Base-by-base conservation (phyloP, 2,888 invertebrate species). In the Stenodema calcarata region DNA sequence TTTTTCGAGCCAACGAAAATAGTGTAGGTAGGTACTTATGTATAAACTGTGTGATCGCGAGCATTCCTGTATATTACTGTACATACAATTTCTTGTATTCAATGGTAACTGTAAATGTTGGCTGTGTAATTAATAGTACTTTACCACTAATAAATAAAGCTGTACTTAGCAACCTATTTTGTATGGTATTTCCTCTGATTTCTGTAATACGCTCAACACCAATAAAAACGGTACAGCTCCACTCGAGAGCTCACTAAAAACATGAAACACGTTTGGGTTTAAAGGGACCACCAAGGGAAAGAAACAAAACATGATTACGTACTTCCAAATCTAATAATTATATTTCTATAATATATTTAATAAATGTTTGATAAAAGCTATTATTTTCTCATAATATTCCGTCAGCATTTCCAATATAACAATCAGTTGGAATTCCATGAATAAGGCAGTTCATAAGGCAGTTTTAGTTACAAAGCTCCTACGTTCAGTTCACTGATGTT, bases 391-490 rank as follows among this genome's bases (percentile, higher is more conserved):
- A 62, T 62, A 62, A 62, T 62, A 11, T 27, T 62, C 23, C 23
- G 62, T 23, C 23, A 23, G 62, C 27, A 62, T 23, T 62, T 4
- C 12, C 23, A 62, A 7, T 62, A 62, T 23, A 62, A 62, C 62
- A 62, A 62, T 62, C 23, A 23, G 18, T 62, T 62, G n/a, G 18
- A 62, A 62, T 62, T 62, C 18, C 62, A 27, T 23, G 30, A 54
- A 80, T 28, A 80, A 80, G 80, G 80, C 79, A 79, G 79, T 79
- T n/a, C 27, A 18, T 79, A 47, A 47, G 79, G 79, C 80, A 80
- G 80, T 80, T 80, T 54, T 80, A 54, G 80, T 80, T 80, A 80
- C 80, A 80, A 80, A 80, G 80, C 80, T 80, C 80, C 80, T 80
- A 80, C 50, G 7, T 16, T 80, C 80, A 54, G 27, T 78, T 78